phyloP scores from a whole-genome alignment of 2,797 vertebrate genomes.

The Halcyon smyrnensis region DNA sequence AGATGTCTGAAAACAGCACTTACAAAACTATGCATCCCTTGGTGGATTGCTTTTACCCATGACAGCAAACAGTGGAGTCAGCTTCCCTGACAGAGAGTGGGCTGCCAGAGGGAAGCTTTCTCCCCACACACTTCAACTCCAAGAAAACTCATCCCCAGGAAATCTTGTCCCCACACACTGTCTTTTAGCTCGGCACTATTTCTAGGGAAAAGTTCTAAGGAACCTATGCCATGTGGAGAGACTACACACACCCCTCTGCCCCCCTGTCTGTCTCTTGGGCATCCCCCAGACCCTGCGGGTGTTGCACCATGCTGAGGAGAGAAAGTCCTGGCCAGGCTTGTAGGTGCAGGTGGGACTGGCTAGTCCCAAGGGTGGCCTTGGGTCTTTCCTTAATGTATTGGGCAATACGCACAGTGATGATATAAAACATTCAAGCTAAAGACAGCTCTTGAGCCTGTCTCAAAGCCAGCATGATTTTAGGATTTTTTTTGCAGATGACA shows the following conservation, averaged over 20 bases:
- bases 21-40: not conserved
- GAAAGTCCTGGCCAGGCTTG: not conserved
- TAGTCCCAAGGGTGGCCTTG: not conserved
- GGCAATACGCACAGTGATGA: not conserved
- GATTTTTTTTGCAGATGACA: not conserved
- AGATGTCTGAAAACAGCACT: accelerated
- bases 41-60: not conserved
- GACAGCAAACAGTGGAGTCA: not conserved
- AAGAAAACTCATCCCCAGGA: not conserved
- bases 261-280: not conserved
- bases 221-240: not conserved
- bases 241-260: accelerated
- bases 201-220: not conserved
- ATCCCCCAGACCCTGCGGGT: not conserved
- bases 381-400: not conserved
- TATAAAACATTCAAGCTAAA: not conserved
- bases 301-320: not conserved
- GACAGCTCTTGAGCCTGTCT: not conserved
- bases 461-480: not conserved
- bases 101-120: not conserved
- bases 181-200: not conserved
- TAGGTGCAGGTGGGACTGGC: not conserved
- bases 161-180: not conserved
- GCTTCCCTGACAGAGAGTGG: not conserved
- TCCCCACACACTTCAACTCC: not conserved